Base-by-base conservation (phyloP, 2,888 invertebrate species). In the Eustalomyia histrio region DNA sequence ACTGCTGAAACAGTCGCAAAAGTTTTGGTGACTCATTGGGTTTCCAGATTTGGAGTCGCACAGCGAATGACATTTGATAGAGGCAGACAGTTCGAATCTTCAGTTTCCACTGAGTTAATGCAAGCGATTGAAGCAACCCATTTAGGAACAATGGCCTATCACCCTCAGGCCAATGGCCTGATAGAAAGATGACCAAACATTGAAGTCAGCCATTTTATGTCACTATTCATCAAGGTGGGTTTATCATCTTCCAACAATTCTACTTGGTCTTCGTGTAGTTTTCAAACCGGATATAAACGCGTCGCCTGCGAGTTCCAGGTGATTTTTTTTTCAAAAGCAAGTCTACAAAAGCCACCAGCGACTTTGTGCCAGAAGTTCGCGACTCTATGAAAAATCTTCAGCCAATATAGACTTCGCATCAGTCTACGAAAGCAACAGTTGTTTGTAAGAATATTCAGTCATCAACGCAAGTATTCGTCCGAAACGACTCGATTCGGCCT, bases 391-490 rank as follows among this genome's bases (percentile, higher is more conserved):
- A 24, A 17, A 68, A 57, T 10, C 12, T 68, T 16, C n/a, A 17
- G 8, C 55, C 53, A 0, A 57, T 39, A 8, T n/a, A 65, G 52
- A 55, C 58, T 4, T 17, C 79, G 2, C 61, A 73, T 63, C 72
- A 73, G n/a, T n/a, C n/a, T 17, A 29, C 60, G n/a, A 16, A 47
- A 6, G 7, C 10, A 29, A 47, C 73, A 12, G 57, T 73, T 14
- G 6, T 63, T 8, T 61, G 53, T 1, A 72, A 53, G 21, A 29
- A 63, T 21, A 39, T 68, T 0, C 12, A 16, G 1, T 29, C 53
- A 8, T 21, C 68, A 17, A 73, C 61, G 10, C 72, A 80, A 35
- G 73, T 74, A 35, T 81, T 78, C 21, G 55, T 81, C 4, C 63
- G 76, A 39, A 76, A 80, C 61, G 80, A 80, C 63, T 63, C 63